Evolutionary conservation across 2,797 vertebrate species (phyloP).

Genomic region (Holocentrus rufus): DNA sequence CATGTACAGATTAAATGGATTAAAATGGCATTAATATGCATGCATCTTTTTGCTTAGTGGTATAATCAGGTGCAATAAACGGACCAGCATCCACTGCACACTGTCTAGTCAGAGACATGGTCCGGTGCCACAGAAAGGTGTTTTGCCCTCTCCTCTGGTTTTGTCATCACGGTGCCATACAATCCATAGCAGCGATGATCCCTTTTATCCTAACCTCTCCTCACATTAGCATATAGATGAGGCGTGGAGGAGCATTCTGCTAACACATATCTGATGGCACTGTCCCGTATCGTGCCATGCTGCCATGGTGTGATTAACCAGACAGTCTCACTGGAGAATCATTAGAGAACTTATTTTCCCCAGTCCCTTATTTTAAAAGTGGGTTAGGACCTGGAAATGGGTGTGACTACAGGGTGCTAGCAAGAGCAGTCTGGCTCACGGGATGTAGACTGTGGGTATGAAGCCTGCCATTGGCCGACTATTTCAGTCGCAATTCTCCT

Average conservation of each 20-base stretch:
- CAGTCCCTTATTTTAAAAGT: conserved; percentile 31
- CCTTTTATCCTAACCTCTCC: conserved; percentile 43
- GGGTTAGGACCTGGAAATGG: conserved; percentile 25
- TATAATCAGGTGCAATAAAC: neutral
- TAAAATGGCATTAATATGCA: too few species aligned
- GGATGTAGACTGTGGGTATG: too few species aligned
- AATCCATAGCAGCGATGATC: conserved; percentile 12
- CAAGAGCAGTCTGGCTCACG: conserved; percentile 2
- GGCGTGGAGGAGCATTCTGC: conserved; percentile 35
- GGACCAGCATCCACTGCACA: neutral
- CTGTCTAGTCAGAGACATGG: neutral
- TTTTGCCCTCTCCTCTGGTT: neutral
- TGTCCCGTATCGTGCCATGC: conserved; percentile 32
- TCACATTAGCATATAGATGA: conserved; percentile 67
- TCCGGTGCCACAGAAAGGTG: conserved; percentile 11
- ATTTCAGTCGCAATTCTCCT: too few species aligned
- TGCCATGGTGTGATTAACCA: conserved; percentile 34
- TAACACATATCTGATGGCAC: conserved; percentile 31
- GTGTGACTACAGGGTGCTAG: conserved; percentile 17
- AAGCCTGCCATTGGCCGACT: too few species aligned
- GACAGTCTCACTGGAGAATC: conserved; percentile 6
- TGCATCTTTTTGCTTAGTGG: neutral
- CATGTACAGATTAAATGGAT: too few species aligned
- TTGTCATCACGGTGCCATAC: neutral
- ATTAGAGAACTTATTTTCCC: conserved; percentile 9